Percentiles rank a stretch among this genome's conserved stretches.
phyloP scores from a whole-genome alignment of 2,113 vertebrate species.

The Mohoua ochrocephala region DNA sequence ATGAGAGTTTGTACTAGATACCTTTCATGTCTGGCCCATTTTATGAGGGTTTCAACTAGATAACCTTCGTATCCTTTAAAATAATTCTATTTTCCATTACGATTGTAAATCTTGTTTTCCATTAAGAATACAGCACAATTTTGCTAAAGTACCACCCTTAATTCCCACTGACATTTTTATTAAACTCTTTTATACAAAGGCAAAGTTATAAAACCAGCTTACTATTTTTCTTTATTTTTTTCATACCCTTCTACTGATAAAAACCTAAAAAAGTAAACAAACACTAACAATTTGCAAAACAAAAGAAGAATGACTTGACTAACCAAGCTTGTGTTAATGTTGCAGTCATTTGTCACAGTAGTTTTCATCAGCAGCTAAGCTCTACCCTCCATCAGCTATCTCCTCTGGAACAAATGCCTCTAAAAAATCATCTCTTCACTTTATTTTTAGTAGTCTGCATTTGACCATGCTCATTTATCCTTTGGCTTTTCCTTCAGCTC shows the following conservation, averaged over 20 bases:
- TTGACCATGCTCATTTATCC: not conserved
- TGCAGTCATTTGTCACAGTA: not conserved
- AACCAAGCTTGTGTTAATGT: not conserved
- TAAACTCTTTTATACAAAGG: not conserved
- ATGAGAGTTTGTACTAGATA: not conserved
- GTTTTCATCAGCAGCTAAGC: not conserved
- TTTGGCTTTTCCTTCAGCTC: not conserved
- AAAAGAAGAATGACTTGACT: not conserved
- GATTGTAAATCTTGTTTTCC: not conserved
- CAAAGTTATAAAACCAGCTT: not conserved
- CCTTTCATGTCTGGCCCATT: not conserved
- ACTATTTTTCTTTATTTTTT: not conserved
- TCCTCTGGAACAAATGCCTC: not conserved
- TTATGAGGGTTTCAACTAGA: not conserved
- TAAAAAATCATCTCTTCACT: not conserved
- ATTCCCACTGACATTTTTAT: not conserved
- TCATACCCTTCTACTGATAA: not conserved
- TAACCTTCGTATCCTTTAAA: not conserved
- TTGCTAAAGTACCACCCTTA: not conserved
- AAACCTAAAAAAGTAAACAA: not conserved
- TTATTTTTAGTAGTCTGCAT: not conserved
- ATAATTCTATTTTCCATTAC: not conserved
- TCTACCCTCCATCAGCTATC: not conserved
- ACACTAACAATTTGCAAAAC: not conserved
- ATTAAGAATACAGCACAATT: not conserved